Conservation (phyloP, 2,888 invertebrate genomes). For the Vandiemenella viatica region DNA sequence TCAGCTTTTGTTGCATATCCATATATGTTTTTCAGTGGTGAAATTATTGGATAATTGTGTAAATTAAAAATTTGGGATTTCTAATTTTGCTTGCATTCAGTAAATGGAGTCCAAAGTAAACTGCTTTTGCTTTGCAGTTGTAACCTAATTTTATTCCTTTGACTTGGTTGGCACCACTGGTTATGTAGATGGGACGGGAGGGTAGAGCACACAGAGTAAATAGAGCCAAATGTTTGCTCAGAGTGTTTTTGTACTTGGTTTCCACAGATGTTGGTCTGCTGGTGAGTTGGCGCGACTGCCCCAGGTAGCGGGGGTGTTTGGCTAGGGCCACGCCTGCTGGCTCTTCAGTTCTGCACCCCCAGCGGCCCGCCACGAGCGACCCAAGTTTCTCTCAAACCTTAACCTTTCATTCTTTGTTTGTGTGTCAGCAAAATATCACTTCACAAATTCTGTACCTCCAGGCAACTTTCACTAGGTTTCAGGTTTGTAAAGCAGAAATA, state of each 20-base stretch:
- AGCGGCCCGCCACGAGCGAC: neutral
- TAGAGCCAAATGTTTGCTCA: slow-evolving; percentile 11
- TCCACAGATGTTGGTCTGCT: slow-evolving; percentile 15
- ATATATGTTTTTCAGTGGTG: no score
- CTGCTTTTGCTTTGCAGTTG: no score
- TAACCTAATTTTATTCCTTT: no score
- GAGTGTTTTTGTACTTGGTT: slow-evolving; percentile 15
- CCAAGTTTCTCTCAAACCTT: neutral
- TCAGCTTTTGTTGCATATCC: no score
- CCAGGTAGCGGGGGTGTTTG: slow-evolving; percentile 3
- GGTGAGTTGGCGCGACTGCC: slow-evolving; percentile 11
- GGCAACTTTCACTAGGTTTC: neutral
- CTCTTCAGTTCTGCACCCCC: slow-evolving; percentile 8
- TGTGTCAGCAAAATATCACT: neutral
- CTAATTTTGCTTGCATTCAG: no score
- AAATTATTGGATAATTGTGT: no score
- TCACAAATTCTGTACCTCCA: neutral
- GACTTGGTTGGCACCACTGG: neutral
- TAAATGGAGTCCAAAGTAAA: no score
- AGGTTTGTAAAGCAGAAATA: neutral
- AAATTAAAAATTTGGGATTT: no score
- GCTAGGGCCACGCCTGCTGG: neutral
- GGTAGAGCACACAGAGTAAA: neutral
- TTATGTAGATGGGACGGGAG: neutral
- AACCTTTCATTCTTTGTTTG: no score